Evolutionary conservation across 2,888 invertebrate species (phyloP).

Genomic region (Nymphalis urticae): DNA sequence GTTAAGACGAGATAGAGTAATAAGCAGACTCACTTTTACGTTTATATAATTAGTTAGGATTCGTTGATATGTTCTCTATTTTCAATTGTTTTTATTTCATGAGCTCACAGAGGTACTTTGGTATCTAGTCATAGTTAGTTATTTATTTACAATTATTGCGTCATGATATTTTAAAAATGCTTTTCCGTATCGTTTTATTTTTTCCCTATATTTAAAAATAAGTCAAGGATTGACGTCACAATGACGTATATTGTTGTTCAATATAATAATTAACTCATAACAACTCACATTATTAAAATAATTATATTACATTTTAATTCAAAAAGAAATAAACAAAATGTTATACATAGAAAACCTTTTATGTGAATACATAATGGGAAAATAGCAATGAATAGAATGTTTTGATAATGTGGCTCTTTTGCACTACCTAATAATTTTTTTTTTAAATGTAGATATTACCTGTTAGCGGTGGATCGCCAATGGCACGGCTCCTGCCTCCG

Average conservation of each 20-base stretch:
- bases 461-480: conserved; percentile 92
- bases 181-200: too few relatives aligned
- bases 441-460: conserved; percentile 78
- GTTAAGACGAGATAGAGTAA: too few relatives aligned
- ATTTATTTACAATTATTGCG: background rate
- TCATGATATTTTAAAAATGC: too few relatives aligned
- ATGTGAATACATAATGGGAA: background rate
- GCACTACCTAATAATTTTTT: background rate
- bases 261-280: conserved; percentile 11
- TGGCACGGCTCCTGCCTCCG: conserved; percentile 93
- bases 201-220: background rate
- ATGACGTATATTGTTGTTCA: conserved; percentile 14
- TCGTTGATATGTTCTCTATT: too few relatives aligned
- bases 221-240: conserved; percentile 17
- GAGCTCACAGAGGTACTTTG: too few relatives aligned
- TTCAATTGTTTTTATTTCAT: too few relatives aligned
- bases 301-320: too few relatives aligned
- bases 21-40: too few relatives aligned
- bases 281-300: conserved; percentile 10
- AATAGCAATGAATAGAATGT: background rate
- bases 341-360: background rate
- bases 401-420: background rate
- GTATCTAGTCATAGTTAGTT: too few relatives aligned
- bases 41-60: too few relatives aligned
- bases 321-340: too few relatives aligned